Percentiles rank a stretch among this genome's conserved stretches.
Evolutionary conservation across 2,888 invertebrate genomes (phyloP).

Genomic region (Scaptomyza polygonia): DNA sequence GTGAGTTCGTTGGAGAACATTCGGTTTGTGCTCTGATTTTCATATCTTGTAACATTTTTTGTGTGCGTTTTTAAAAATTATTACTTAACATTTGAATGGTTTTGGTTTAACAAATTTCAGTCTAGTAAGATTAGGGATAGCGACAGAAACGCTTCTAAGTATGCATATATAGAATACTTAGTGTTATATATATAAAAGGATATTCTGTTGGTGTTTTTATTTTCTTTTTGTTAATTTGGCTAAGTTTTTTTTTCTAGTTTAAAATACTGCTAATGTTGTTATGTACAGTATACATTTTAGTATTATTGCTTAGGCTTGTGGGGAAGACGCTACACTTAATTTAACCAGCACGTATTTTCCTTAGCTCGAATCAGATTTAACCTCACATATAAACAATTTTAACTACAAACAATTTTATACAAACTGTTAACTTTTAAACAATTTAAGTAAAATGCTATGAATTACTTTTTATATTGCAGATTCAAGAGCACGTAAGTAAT

Average conservation of each 20-base stretch:
- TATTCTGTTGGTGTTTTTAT: background rate
- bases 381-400: background rate
- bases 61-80: conserved; percentile 35
- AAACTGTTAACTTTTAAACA: conserved; percentile 1
- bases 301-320: conserved; percentile 16
- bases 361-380: conserved; percentile 4
- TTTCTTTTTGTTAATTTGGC: conserved; percentile 55
- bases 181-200: conserved; percentile 34
- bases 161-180: conserved; percentile 19
- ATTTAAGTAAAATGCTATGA: background rate
- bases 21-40: conserved; percentile 39
- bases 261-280: conserved; percentile 40
- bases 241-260: conserved; percentile 40
- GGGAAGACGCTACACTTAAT: conserved; percentile 53
- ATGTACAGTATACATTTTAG: conserved; percentile 34
- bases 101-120: conserved; percentile 68
- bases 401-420: background rate
- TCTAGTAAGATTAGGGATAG: conserved; percentile 66
- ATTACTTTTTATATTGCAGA: background rate
- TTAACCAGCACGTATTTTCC: conserved; percentile 15
- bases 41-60: conserved; percentile 29
- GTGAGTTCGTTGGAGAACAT: conserved; percentile 49
- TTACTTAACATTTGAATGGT: conserved; percentile 31
- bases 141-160: conserved; percentile 49
- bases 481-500: background rate